phyloP scores from a whole-genome alignment of 2,113 vertebrate species.

The Cyanoramphus novaezelandiae region DNA sequence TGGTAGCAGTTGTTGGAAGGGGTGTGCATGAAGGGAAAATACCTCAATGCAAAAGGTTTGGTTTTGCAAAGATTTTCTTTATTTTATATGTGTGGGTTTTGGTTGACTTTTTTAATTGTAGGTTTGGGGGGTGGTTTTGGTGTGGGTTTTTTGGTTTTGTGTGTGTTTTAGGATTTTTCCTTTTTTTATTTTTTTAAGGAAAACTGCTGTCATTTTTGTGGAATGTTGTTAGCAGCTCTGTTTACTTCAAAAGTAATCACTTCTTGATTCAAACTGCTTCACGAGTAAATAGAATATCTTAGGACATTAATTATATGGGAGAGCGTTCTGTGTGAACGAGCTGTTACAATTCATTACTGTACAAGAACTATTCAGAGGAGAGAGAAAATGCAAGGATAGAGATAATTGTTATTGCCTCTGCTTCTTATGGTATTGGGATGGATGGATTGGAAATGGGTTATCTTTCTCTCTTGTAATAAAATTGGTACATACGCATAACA shows the following conservation, averaged over 20 bases:
- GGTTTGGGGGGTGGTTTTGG: not conserved
- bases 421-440: conserved; percentile 71
- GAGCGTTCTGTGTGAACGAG: conserved; percentile 76
- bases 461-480: conserved; percentile 74
- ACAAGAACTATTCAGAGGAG: conserved; percentile 75
- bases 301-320: conserved; percentile 82
- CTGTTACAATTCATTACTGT: conserved; percentile 84
- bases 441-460: conserved; percentile 78
- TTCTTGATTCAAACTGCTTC: conserved; percentile 79
- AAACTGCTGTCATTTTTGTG: conserved; percentile 57
- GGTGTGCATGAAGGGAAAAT: not conserved
- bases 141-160: not conserved
- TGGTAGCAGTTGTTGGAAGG: not conserved
- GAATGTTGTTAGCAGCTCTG: conserved; percentile 71
- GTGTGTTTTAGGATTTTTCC: rapidly evolving
- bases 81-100: not conserved
- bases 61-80: not conserved
- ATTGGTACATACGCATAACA: not conserved
- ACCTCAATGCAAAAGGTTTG: not conserved
- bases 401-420: conserved; percentile 79
- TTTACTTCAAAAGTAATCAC: conserved; percentile 82
- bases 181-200: not conserved
- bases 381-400: conserved; percentile 76
- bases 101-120: not conserved
- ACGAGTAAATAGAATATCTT: conserved; percentile 81